A percentile compares a stretch with the other conserved stretches of the same genome.
These are phyloP conservation scores for Campoplex capitator DNA, from an alignment of 2,888 invertebrate genomes.

Conservation along the genomic window DNA sequence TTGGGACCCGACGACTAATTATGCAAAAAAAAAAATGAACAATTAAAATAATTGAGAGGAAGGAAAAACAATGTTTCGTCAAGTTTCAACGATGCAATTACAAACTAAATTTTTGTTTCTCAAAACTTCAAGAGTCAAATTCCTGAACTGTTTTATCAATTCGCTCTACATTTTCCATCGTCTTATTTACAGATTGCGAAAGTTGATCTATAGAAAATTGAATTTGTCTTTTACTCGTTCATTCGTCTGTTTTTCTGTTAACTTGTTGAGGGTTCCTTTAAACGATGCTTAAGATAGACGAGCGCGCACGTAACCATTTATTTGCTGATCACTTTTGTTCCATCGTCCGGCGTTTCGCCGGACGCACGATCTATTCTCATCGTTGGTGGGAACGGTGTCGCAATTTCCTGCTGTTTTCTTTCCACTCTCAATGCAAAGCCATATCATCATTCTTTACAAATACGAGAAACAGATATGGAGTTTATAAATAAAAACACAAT, in stretches of 20 bases:
- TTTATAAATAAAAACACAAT: conserved; percentile 12
- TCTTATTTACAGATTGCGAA: conserved; percentile 52
- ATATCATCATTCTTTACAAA: conserved; percentile 32
- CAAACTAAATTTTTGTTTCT: background rate
- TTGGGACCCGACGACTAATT: background rate
- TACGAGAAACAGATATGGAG: conserved; percentile 36
- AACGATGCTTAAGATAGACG: conserved; percentile 18
- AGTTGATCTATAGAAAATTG: conserved; percentile 9
- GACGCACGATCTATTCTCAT: conserved; percentile 27
- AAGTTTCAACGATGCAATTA: background rate
- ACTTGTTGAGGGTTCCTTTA: background rate
- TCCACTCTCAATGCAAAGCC: conserved; percentile 43
- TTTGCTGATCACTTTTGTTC: conserved; percentile 25
- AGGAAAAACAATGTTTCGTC: background rate
- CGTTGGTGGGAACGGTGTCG: conserved; percentile 34
- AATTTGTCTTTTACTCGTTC: conserved; percentile 13
- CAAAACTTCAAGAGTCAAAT: background rate
- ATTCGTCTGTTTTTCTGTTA: conserved; percentile 13
- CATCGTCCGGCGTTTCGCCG: conserved; percentile 1
- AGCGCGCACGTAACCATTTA: conserved; percentile 6
- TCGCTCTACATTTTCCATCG: conserved; percentile 19
- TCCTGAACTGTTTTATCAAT: conserved; percentile 7
- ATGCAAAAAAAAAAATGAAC: background rate
- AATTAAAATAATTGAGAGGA: background rate
- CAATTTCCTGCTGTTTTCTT: conserved; percentile 28